Evolutionary conservation across 2,797 vertebrate species (phyloP), one percentile per base, ranked within the genome.

Genomic region (Schizopygopsis pylzovi): DNA sequence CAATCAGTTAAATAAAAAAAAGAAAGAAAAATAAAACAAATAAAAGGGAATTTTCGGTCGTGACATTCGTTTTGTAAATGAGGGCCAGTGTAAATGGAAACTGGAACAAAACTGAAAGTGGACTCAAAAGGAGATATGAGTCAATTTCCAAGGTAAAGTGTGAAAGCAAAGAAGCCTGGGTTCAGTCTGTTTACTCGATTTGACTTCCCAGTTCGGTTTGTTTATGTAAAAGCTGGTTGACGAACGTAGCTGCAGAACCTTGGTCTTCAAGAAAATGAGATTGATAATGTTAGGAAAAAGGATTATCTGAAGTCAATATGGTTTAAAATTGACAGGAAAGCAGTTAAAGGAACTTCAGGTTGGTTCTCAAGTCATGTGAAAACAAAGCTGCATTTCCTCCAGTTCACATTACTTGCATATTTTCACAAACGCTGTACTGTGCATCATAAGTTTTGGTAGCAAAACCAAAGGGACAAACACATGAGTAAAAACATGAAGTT

Each of bases 401-500:
- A 76, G 54, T 47, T 39, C 4, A 22, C 16, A 76, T 84, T 56
- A 65, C 49, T 65, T 13, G 22, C 47, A 68, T 78, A 22, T 83
- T n/a, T 49, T 52, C 4, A 65, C 39, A 73, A 72, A 45, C 18
- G 22, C 52, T 33, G 71, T 76, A 47, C n/a, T 76, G 15, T 70
- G 47, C 37, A 39, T 70, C 16, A 45, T 25, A 43, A 20, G 75
- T 70, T 33, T 16, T 79, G 37, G 16, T 45, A 37, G 20, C 13
- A 77, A 83, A 76, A 47, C 12, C 49, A 61, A 56, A 59, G 49
- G 39, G 41, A 79, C 39, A 71, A 79, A 79, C 22, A 33, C 76
- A 79, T 63, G 59, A 56, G 49, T 56, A 43, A 84, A 78, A 84
- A 20, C 20, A 41, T 56, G 33, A 72, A 71, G 68, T 73, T 11